phyloP scores from a whole-genome alignment of 2,113 vertebrate species.

The Ardeotis arabs region DNA sequence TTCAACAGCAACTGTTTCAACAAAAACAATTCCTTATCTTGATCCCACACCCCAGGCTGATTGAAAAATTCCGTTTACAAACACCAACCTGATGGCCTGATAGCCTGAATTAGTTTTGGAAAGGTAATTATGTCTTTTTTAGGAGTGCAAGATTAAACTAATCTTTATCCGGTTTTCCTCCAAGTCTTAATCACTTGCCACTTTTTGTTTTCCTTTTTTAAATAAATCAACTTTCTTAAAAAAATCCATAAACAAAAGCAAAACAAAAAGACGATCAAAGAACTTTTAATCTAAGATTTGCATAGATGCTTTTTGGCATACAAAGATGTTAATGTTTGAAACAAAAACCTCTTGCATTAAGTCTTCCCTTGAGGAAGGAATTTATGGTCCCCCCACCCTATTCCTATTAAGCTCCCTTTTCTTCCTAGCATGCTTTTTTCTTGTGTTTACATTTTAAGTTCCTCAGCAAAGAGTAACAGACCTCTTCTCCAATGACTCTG shows the following conservation, averaged over 20 bases:
- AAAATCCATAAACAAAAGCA: background rate
- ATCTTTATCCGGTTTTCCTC: background rate
- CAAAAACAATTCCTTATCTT: constrained; percentile 11
- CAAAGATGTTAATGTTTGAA: background rate
- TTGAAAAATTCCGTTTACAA: background rate
- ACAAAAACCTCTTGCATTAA: background rate
- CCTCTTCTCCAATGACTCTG: background rate
- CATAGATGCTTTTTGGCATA: background rate
- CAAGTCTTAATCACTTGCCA: background rate
- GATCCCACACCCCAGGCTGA: background rate
- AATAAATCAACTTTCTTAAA: background rate
- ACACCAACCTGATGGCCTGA: background rate
- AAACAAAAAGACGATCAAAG: background rate
- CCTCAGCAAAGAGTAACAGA: background rate
- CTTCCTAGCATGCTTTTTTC: background rate
- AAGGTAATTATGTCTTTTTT: background rate
- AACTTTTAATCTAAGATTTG: background rate
- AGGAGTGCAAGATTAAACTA: background rate
- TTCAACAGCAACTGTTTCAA: constrained; percentile 27
- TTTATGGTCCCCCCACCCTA: background rate
- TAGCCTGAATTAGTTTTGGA: background rate
- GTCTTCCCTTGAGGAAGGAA: background rate
- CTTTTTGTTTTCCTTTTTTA: background rate
- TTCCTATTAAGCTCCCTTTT: background rate
- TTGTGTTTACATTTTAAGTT: background rate